phyloP scores from a whole-genome alignment of 2,797 vertebrate species.

The Sarcophilus harrisii region DNA sequence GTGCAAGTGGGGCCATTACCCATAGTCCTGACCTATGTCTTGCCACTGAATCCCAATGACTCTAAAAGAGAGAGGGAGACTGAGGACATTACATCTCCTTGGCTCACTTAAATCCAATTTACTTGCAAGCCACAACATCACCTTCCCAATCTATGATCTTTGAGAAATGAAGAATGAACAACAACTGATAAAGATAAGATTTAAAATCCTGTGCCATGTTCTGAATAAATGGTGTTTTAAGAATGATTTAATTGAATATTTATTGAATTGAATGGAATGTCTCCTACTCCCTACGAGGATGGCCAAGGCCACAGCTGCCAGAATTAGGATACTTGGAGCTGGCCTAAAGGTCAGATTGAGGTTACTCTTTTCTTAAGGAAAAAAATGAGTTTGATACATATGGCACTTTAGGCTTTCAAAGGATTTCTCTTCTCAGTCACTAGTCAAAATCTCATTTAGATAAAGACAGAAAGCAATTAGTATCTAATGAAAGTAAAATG shows the following conservation, averaged over 20 bases:
- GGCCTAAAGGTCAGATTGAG: neutral
- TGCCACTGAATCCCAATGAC: neutral
- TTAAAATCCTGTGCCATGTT: neutral
- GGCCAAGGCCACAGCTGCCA: neutral
- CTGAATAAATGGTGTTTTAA: neutral
- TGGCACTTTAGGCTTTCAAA: neutral
- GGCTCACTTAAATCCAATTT: neutral
- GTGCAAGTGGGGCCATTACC: too few species aligned
- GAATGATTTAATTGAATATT: neutral
- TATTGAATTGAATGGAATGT: neutral
- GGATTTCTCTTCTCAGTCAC: slow-evolving; percentile 3
- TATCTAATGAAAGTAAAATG: slow-evolving; percentile 37
- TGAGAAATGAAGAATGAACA: neutral
- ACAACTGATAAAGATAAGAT: neutral
- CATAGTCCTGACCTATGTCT: too few species aligned
- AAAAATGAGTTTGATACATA: neutral
- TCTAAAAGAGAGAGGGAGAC: neutral
- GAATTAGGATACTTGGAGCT: neutral
- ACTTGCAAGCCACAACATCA: neutral
- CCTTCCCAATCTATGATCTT: neutral
- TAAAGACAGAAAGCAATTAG: slow-evolving; percentile 55
- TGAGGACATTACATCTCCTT: neutral
- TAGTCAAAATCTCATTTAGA: slow-evolving; percentile 39
- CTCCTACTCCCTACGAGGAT: neutral
- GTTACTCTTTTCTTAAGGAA: neutral